A percentile compares a stretch with the other conserved stretches of the same genome.
These are phyloP conservation scores for Oxyura jamaicensis DNA, from an alignment of 2,113 vertebrate genomes.

Conservation along the genomic window DNA sequence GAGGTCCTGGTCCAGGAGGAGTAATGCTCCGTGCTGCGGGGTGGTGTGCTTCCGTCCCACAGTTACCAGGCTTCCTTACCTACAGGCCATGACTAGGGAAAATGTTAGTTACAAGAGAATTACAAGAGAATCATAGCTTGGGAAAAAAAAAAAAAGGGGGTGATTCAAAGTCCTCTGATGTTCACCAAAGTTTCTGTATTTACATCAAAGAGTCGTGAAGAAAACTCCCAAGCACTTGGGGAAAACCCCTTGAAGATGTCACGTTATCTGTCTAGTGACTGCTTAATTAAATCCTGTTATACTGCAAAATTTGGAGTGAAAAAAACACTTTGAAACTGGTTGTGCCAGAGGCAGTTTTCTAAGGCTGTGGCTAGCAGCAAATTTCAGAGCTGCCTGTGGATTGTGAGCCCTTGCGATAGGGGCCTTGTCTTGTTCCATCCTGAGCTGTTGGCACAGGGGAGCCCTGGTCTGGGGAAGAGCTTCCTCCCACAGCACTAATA, in stretches of 20 bases:
- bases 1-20: not conserved
- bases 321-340: not conserved
- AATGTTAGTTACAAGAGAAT: not conserved
- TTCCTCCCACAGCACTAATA: not conserved
- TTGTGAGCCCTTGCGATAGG: not conserved
- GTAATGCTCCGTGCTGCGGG: not conserved
- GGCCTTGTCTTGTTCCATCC: not conserved
- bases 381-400: not conserved
- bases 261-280: not conserved
- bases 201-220: not conserved
- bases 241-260: not conserved
- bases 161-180: not conserved
- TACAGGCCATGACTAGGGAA: not conserved
- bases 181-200: not conserved
- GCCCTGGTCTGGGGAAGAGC: not conserved
- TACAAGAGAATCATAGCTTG: not conserved
- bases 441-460: not conserved
- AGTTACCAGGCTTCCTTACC: not conserved
- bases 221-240: not conserved
- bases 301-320: accelerated
- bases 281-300: not conserved
- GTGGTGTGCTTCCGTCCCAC: not conserved
- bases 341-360: not conserved
- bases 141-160: not conserved
- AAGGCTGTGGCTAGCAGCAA: not conserved